Percentiles rank a stretch among this genome's conserved stretches.
Evolutionary conservation across 2,113 vertebrate genomes (phyloP).

Genomic region (Corvus cornix): DNA sequence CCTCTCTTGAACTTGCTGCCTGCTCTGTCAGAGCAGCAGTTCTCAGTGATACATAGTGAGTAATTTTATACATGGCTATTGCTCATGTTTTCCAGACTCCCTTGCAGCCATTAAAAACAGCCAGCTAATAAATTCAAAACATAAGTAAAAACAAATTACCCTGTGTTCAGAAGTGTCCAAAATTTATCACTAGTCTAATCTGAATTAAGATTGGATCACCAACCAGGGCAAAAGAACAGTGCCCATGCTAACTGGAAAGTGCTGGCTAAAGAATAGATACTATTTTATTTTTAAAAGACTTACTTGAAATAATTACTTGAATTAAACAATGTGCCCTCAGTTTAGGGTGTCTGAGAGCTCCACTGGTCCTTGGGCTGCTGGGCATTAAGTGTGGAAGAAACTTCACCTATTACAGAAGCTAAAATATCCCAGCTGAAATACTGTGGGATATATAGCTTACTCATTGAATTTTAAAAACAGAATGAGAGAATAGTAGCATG

Average conservation of each 20-base stretch:
- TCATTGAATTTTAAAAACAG: neutral
- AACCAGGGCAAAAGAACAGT: neutral
- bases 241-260: neutral
- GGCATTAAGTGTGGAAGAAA: neutral
- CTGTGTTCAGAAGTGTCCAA: neutral
- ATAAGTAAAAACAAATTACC: neutral
- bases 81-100: conserved; percentile 13
- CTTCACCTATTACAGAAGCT: neutral
- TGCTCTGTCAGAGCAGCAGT: neutral
- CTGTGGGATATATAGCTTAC: neutral
- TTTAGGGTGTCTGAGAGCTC: neutral
- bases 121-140: neutral
- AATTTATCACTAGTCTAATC: neutral
- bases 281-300: neutral
- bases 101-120: neutral
- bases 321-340: neutral
- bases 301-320: neutral
- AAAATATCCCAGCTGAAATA: neutral
- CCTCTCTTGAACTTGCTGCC: neutral
- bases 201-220: neutral
- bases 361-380: neutral
- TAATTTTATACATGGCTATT: conserved; percentile 3
- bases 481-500: neutral
- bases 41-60: neutral
- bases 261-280: neutral